Evolutionary conservation across 64 coral and sea anemone species (phyloP), one percentile per base, ranked within the genome.

Genomic region (Porites lutea): DNA sequence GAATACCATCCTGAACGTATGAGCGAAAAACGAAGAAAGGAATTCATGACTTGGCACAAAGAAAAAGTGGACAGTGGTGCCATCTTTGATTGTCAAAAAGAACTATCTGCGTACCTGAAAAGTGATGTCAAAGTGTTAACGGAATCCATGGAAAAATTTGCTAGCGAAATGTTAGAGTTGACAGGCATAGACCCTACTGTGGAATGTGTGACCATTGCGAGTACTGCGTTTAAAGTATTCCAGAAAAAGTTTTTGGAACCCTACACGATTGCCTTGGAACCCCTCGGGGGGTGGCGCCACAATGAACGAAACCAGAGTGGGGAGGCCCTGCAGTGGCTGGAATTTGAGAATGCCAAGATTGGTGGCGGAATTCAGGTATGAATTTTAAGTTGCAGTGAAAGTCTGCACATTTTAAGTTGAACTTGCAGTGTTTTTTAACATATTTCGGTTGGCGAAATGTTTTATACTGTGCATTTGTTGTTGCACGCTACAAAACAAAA

Each of bases 81-180:
- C 5, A 18, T 65, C n/a, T 89, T 94, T 12, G 23, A 94, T 6
- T 81, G 89, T 16, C 8, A 78, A 43, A 52, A 90, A 59, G 93
- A 90, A 48, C 15, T 95, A 0, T 4, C 18, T 0, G 52, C 6
- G 0, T 92, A 92, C 9, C 76, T 80, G 15, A 0, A 48, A 14
- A 53, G 47, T 0, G 90, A 92, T 12, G 90, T 92, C 8, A 7
- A 92, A 15, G 8, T 92, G 5, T 43, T 95, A 6, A 65, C 63
- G 2, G 4, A 52, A 4, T 76, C 46, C 0, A 53, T 53, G 13
- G 0, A 86, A 3, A 13, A 4, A 5, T 89, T 86, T 13, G 20
- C 44, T 2, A 2, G 55, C 0, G 8, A 18, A 6, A 54, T 95
- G 2, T 1, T 43, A 3, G 80, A 45, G 2, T 2, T 11, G 1